These are phyloP conservation scores for Catostylus mosaicus DNA, from an alignment of 30 jellyfish, hydroid and myxozoan species.

Conservation along the genomic window DNA sequence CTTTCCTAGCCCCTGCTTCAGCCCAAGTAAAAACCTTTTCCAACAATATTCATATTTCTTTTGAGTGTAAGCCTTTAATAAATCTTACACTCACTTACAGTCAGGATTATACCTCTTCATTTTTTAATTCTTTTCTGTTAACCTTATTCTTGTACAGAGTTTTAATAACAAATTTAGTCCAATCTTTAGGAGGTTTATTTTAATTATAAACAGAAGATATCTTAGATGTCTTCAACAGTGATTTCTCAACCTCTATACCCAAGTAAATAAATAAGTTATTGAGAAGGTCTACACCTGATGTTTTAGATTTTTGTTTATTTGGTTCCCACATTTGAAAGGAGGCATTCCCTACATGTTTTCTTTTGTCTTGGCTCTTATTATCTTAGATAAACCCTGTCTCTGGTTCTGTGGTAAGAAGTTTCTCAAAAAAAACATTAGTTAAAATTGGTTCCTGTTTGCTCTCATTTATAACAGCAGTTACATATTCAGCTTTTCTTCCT, in stretches of 20 bases:
- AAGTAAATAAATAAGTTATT: too few species aligned
- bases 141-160: conserved; percentile 19
- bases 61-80: neutral
- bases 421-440: too few species aligned
- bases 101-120: conserved; percentile 14
- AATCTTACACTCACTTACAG: neutral
- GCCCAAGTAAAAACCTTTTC: neutral
- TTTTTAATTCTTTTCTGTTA: conserved; percentile 7
- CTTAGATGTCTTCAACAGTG: neutral
- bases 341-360: neutral
- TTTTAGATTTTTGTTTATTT: too few species aligned
- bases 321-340: neutral
- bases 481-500: too few species aligned
- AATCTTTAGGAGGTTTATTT: conserved; percentile 13
- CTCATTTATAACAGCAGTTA: too few species aligned
- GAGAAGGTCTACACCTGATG: neutral
- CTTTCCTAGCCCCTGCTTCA: conserved; percentile 18
- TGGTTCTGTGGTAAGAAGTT: too few species aligned
- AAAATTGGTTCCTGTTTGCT: too few species aligned
- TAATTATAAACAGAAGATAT: too few species aligned
- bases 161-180: conserved; percentile 2
- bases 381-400: too few species aligned
- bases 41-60: neutral
- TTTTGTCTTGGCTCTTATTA: too few species aligned
- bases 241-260: neutral